phyloP scores from a whole-genome alignment of 2,888 invertebrate species.

The Scaptomyza flava region DNA sequence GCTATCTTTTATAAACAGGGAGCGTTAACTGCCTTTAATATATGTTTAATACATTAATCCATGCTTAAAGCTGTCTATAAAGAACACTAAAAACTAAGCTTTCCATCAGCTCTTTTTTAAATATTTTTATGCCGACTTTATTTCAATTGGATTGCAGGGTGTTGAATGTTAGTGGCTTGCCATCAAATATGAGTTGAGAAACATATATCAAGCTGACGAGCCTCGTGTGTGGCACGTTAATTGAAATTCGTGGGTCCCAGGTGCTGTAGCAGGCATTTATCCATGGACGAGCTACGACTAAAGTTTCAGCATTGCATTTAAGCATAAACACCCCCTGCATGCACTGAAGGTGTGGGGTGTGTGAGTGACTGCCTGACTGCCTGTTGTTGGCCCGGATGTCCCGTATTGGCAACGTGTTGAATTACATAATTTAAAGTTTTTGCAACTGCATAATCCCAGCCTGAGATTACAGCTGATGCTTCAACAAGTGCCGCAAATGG shows the following conservation, averaged over 20 bases:
- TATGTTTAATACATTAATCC: not conserved
- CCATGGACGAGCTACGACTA: slow-evolving; percentile 38
- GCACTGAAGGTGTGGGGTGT: not conserved
- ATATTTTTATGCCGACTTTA: not conserved
- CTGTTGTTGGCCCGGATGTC: slow-evolving; percentile 52
- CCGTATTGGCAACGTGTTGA: slow-evolving; percentile 67
- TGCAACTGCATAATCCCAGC: slow-evolving; percentile 63
- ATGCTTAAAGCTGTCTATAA: too few relatives aligned
- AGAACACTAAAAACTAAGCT: not conserved
- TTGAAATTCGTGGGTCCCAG: slow-evolving; percentile 77
- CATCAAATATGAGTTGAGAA: slow-evolving; percentile 58
- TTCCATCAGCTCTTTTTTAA: too few relatives aligned
- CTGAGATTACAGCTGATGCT: slow-evolving; percentile 58
- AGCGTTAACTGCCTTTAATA: too few relatives aligned
- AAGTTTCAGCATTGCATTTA: slow-evolving; percentile 42
- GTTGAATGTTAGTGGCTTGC: slow-evolving; percentile 66
- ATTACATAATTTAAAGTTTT: slow-evolving; percentile 78
- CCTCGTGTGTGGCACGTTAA: slow-evolving; percentile 68
- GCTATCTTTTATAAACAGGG: too few relatives aligned
- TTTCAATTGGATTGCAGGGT: not conserved
- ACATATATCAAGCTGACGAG: slow-evolving; percentile 23
- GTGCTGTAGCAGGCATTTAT: slow-evolving; percentile 47
- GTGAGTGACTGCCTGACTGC: slow-evolving; percentile 36
- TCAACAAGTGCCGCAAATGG: slow-evolving; percentile 69
- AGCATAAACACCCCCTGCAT: slow-evolving; percentile 26